Evolutionary conservation across 2,113 vertebrate species (phyloP), one percentile per base, ranked within the genome.

Genomic region (Aegotheles bennettii): DNA sequence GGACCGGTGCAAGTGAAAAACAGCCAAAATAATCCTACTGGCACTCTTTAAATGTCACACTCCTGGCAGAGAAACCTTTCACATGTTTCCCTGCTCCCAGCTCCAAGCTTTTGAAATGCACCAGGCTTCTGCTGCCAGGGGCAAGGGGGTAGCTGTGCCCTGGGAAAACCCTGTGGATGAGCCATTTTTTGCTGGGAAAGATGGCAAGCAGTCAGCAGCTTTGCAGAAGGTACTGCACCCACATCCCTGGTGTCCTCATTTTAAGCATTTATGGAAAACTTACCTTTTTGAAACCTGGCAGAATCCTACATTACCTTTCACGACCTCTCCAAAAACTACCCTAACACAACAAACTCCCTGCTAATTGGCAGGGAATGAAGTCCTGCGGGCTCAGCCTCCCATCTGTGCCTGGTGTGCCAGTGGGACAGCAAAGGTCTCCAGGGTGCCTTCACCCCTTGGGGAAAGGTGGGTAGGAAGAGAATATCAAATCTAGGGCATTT

Each of bases 51-150:
- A 95, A 95, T 67, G 84, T 94, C 90, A 90, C 36, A 42, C 42
- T 74, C 59, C 85, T 89, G 87, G 93, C 93, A 95, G 40, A 95
- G 75, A 36, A 91, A 80, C 75, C 35, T 74, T 83, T 93, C 79
- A n/a, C 84, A 59, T 83, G 78, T 61, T 90, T 89, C 84, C 54
- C 43, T 84, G 47, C 56, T 94, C 0, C 0, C 47, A 63, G 43
- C 47, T 90, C 79, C 61, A 67, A 90, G 82, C 19, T 91, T 67
- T 94, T 56, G 61, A 75, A 70, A 74, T 3, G 43, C 17, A 42
- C 60, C 35, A 73, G 54, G 67, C 68, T 94, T 89, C 53, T 95
- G 65, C 65, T 84, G 43, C 87, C 7, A 61, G 15, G 13, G 17
- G 13, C 7, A 16, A 21, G 8, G 1, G 0, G 19, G 26, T 20